Conservation (phyloP, 64 coral and sea anemone genomes). For the Acropora yongei region DNA sequence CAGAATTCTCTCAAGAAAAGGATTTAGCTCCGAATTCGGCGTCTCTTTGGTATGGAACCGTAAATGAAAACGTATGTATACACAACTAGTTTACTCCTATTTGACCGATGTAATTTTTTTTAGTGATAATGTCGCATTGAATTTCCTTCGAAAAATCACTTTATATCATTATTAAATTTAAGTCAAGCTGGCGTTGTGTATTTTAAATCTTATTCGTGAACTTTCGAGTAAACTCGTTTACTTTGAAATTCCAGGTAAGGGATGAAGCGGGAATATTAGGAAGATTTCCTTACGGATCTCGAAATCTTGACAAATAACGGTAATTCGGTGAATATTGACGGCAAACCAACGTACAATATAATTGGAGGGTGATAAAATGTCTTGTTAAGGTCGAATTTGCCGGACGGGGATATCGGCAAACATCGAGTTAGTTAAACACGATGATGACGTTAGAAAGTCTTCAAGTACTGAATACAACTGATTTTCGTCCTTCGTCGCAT, state of each 20-base stretch:
- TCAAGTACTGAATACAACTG: background rate
- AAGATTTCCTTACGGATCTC: no score
- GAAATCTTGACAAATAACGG: background rate
- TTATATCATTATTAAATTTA: no score
- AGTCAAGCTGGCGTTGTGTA: no score
- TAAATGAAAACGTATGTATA: background rate
- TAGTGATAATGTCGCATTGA: background rate
- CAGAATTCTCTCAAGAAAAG: background rate
- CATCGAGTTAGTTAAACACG: background rate
- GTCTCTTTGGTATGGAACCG: background rate
- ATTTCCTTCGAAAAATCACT: background rate
- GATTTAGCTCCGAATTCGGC: background rate
- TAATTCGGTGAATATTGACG: background rate
- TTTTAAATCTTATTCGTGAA: no score
- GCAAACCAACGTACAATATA: slow-evolving; percentile 21
- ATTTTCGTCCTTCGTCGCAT: background rate
- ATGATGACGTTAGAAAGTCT: background rate
- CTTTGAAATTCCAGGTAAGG: no score
- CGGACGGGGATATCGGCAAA: background rate
- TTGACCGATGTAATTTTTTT: background rate
- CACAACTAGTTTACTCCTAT: background rate
- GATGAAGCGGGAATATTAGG: no score
- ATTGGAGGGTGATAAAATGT: slow-evolving; percentile 3
- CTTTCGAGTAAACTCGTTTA: no score
- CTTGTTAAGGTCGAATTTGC: background rate